Conservation (phyloP, 2,888 invertebrate genomes). For the Drosophila sordidula region DNA sequence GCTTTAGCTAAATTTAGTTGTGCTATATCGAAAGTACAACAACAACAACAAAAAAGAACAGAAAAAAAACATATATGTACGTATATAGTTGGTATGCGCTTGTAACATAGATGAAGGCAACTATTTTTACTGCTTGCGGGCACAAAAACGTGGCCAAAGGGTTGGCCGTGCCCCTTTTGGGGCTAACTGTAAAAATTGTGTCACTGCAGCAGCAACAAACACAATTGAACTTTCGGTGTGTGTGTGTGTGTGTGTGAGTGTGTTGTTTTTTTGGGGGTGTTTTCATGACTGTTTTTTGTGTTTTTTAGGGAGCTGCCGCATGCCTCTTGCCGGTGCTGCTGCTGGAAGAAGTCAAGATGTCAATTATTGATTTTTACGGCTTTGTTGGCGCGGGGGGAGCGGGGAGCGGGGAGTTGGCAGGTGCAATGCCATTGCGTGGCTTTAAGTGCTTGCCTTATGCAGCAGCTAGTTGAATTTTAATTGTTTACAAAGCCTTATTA, state of each 20-base stretch:
- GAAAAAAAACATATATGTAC: conserved; percentile 19
- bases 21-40: conserved; percentile 36
- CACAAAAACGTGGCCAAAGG: conserved; percentile 1
- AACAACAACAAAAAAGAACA: conserved; percentile 9
- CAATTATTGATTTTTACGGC: conserved; percentile 67
- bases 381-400: conserved; percentile 2
- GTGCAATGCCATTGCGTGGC: conserved; percentile 21
- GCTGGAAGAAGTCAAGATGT: conserved; percentile 54
- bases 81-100: conserved; percentile 13
- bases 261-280: conserved; percentile 10
- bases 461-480: background rate
- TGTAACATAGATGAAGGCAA: conserved; percentile 31
- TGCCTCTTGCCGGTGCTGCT: conserved; percentile 14
- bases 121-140: background rate
- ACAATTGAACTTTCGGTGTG: conserved; percentile 8
- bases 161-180: background rate
- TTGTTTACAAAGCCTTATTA: conserved; percentile 9
- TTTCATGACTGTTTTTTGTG: conserved; percentile 7
- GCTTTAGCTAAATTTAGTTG: conserved; percentile 65
- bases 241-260: background rate
- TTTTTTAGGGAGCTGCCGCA: conserved; percentile 12
- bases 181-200: conserved; percentile 34
- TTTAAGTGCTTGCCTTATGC: conserved; percentile 3
- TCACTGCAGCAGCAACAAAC: conserved; percentile 36
- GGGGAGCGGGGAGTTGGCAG: conserved; percentile 28